phyloP scores from a whole-genome alignment of 2,888 invertebrate species.

The Perizoma affinitatum region DNA sequence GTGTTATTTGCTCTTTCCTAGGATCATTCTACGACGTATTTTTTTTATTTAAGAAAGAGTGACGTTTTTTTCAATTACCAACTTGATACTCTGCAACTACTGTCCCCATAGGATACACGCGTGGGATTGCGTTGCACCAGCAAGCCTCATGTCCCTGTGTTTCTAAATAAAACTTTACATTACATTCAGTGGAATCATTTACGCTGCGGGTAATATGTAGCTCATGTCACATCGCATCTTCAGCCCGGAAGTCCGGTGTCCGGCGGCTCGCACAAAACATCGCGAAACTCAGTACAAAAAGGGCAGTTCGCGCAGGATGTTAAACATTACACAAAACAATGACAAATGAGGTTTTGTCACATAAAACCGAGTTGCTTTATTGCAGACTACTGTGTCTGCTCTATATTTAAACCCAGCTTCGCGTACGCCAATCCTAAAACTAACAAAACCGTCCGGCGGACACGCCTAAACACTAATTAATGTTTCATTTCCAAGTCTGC shows the following conservation, averaged over 20 bases:
- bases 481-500: conserved; percentile 9
- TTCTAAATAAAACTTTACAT: not conserved
- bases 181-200: conserved; percentile 36
- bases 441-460: conserved; percentile 18
- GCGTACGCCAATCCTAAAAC: conserved; percentile 24
- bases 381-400: conserved; percentile 42
- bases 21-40: not conserved
- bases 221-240: conserved; percentile 56
- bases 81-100: no score
- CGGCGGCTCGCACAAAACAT: conserved; percentile 58
- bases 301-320: conserved; percentile 53
- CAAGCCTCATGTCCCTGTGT: no score
- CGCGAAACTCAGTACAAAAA: conserved; percentile 59
- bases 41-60: no score
- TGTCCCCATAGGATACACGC: no score
- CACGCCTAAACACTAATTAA: conserved; percentile 20
- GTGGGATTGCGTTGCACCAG: no score
- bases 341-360: conserved; percentile 47
- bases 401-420: conserved; percentile 39
- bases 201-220: conserved; percentile 38
- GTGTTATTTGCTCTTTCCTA: conserved; percentile 3
- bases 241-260: conserved; percentile 61
- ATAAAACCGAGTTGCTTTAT: conserved; percentile 43
- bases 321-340: conserved; percentile 51
- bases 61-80: no score